phyloP scores from a whole-genome alignment of 2,113 vertebrate genomes.

The Cebus imitator region DNA sequence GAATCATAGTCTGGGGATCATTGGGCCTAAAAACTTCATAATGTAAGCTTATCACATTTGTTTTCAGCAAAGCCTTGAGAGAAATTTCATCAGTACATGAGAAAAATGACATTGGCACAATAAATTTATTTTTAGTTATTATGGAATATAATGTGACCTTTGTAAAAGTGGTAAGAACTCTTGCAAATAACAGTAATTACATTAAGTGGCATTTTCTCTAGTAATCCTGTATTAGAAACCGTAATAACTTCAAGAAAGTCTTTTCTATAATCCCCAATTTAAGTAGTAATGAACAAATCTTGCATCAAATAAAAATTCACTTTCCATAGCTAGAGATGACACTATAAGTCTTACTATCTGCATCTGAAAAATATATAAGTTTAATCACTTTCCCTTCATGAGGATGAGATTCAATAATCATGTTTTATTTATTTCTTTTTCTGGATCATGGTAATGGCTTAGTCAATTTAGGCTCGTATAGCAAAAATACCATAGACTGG shows the following conservation, averaged over 20 bases:
- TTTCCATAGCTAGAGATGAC: background rate
- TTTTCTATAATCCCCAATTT: background rate
- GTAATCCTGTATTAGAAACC: background rate
- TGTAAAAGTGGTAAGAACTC: background rate
- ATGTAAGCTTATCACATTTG: background rate
- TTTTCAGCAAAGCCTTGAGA: background rate
- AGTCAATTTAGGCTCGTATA: background rate
- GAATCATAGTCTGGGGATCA: background rate
- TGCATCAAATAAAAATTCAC: background rate
- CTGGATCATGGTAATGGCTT: background rate
- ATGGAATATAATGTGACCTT: background rate
- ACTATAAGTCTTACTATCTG: background rate
- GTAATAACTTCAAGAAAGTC: background rate
- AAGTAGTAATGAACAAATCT: background rate
- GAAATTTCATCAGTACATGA: background rate
- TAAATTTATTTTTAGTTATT: background rate
- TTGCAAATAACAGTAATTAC: background rate
- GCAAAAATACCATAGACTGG: background rate
- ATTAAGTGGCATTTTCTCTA: background rate
- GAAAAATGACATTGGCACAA: background rate
- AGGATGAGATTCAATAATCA: background rate
- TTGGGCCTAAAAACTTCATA: background rate
- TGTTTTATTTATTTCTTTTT: background rate
- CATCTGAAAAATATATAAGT: background rate
- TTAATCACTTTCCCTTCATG: background rate